phyloP scores from a whole-genome alignment of 2,797 vertebrate species.

The Syncerus caffer region DNA sequence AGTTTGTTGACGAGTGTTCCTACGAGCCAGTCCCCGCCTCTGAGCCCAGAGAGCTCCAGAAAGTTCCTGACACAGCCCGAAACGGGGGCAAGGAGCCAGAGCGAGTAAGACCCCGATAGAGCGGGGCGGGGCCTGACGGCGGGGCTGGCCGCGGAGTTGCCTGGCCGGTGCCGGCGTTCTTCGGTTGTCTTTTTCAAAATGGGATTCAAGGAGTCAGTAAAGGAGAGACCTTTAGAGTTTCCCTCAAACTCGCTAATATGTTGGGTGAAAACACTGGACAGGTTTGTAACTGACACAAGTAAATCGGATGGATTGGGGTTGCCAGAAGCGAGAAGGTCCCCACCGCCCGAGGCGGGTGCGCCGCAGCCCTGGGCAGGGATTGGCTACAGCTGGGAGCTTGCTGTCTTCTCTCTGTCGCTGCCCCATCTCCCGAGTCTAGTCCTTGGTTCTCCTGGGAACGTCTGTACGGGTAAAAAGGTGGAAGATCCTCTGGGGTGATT shows the following conservation, averaged over 20 bases:
- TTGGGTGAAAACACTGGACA: neutral
- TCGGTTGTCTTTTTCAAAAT: neutral
- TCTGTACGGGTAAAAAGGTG: neutral
- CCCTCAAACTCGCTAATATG: neutral
- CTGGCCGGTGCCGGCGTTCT: neutral
- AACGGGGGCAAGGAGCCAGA: fast-evolving
- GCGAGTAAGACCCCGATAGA: fast-evolving
- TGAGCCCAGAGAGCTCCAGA: neutral
- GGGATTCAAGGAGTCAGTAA: neutral
- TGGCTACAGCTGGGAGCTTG: fast-evolving
- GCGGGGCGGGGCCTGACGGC: neutral
- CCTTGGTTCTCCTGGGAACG: no score
- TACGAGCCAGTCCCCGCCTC: neutral
- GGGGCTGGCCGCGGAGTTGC: neutral
- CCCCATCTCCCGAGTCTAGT: neutral
- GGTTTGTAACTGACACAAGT: neutral
- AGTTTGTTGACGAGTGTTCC: neutral
- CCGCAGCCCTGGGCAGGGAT: no score
- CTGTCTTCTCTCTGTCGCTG: no score
- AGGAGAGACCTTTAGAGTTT: neutral
- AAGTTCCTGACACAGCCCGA: neutral
- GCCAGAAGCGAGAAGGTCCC: neutral
- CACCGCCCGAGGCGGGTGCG: neutral
- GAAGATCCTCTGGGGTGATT: neutral
- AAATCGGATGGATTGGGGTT: neutral